These are phyloP conservation scores for Gymnobelideus leadbeateri DNA, from an alignment of 2,113 vertebrate species.

Conservation along the genomic window DNA sequence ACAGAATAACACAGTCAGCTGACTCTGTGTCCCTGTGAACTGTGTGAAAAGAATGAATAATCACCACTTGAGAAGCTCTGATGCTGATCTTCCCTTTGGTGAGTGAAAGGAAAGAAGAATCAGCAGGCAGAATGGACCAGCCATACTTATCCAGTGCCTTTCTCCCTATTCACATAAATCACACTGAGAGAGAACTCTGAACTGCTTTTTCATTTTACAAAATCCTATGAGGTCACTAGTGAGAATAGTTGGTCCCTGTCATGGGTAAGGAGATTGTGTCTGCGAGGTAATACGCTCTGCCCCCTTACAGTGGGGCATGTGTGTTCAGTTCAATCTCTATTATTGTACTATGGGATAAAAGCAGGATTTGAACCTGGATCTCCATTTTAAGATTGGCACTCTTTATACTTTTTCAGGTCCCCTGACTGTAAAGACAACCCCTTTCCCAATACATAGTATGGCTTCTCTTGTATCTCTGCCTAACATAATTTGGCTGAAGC, in stretches of 20 bases:
- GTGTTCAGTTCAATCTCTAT: not conserved
- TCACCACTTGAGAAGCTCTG: not conserved
- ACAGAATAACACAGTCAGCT: not conserved
- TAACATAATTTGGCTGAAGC: not conserved
- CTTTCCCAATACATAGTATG: not conserved
- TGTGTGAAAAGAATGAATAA: not conserved
- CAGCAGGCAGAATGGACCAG: not conserved
- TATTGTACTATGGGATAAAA: not conserved
- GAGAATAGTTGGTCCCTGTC: not conserved
- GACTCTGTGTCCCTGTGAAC: slow-evolving; percentile 4
- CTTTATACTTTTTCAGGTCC: not conserved
- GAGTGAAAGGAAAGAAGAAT: not conserved
- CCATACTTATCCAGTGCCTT: fast-evolving
- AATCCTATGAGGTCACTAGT: not conserved
- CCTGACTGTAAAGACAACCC: not conserved
- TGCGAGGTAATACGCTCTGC: not conserved
- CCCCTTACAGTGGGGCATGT: not conserved
- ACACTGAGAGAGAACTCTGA: not conserved
- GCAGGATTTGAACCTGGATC: not conserved
- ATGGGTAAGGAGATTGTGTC: not conserved
- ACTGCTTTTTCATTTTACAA: not conserved
- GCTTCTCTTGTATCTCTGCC: not conserved
- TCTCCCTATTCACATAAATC: not conserved
- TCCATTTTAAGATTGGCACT: not conserved
- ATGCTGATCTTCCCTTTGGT: not conserved